Percentiles rank a stretch among this genome's conserved stretches.
phyloP scores from a whole-genome alignment of 2,888 invertebrate genomes.

The Andrena praecox region DNA sequence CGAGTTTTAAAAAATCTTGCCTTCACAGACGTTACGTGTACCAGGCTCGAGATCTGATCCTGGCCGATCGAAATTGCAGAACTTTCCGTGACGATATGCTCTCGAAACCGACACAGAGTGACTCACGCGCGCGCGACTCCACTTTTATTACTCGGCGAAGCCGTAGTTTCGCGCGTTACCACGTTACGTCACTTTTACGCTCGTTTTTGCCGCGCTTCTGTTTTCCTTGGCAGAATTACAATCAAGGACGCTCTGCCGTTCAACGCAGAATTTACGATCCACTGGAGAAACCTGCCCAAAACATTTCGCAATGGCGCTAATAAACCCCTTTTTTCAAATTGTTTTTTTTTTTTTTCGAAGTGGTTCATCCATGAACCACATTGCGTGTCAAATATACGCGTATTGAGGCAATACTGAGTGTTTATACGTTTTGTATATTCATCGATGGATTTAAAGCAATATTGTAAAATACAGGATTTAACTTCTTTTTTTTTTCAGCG shows the following conservation, averaged over 20 bases:
- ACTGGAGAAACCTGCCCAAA: constrained; percentile 28
- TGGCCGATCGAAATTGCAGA: constrained; percentile 33
- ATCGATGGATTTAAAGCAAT: not conserved
- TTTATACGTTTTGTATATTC: not conserved
- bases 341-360: too few species aligned
- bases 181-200: constrained; percentile 50
- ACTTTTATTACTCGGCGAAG: constrained; percentile 58
- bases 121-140: constrained; percentile 49
- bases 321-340: not conserved
- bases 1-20: not conserved
- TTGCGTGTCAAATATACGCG: not conserved
- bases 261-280: constrained; percentile 19
- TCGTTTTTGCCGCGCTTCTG: constrained; percentile 42
- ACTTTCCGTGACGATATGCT: constrained; percentile 51
- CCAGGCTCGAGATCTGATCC: not conserved
- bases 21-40: constrained; percentile 7
- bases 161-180: constrained; percentile 36
- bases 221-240: constrained; percentile 20
- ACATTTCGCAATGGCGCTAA: constrained; percentile 3
- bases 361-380: not conserved
- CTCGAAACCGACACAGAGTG: constrained; percentile 58
- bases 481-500: too few species aligned
- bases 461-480: not conserved
- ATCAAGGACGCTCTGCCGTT: constrained; percentile 36
- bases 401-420: not conserved